Conservation (phyloP, 2,888 invertebrate genomes). For the Panzeria rudis region DNA sequence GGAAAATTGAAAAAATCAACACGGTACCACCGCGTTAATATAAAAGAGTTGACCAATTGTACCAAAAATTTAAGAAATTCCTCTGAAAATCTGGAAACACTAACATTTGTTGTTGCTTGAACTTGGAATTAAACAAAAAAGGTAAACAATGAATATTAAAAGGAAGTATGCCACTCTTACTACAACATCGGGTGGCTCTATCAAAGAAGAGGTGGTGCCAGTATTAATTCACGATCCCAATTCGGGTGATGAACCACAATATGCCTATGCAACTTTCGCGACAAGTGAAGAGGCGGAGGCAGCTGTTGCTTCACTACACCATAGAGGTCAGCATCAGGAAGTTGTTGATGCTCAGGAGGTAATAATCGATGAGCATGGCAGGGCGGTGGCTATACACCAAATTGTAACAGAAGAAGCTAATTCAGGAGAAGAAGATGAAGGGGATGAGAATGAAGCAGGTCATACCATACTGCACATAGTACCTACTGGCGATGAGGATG, state of each 20-base stretch:
- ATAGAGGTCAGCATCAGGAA: conserved; percentile 75
- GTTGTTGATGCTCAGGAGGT: conserved; percentile 78
- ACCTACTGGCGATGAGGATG: conserved; percentile 71
- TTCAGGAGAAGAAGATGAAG: conserved; percentile 77
- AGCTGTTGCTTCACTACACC: conserved; percentile 80
- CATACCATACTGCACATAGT: conserved; percentile 80
- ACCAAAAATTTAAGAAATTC: conserved; percentile 60
- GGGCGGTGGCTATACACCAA: conserved; percentile 79
- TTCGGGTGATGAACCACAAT: conserved; percentile 77
- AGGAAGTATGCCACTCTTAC: conserved; percentile 78
- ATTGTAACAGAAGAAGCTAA: conserved; percentile 77
- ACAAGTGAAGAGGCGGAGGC: conserved; percentile 79
- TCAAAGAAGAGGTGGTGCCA: conserved; percentile 80
- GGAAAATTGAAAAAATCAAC: conserved; percentile 69
- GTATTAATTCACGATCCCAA: conserved; percentile 79
- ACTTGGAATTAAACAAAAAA: conserved; percentile 58
- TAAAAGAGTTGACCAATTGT: conserved; percentile 75
- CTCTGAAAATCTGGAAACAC: conserved; percentile 69
- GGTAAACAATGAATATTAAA: conserved; percentile 78
- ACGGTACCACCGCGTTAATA: conserved; percentile 67
- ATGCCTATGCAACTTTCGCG: conserved; percentile 80
- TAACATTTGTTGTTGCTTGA: conserved; percentile 55
- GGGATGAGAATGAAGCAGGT: conserved; percentile 79
- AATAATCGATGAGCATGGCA: conserved; percentile 81
- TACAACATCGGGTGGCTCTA: conserved; percentile 67